Evolutionary conservation across 1,140 invertebrate genomes (phyloP).

Genomic region (Globodera ellingtonae): DNA sequence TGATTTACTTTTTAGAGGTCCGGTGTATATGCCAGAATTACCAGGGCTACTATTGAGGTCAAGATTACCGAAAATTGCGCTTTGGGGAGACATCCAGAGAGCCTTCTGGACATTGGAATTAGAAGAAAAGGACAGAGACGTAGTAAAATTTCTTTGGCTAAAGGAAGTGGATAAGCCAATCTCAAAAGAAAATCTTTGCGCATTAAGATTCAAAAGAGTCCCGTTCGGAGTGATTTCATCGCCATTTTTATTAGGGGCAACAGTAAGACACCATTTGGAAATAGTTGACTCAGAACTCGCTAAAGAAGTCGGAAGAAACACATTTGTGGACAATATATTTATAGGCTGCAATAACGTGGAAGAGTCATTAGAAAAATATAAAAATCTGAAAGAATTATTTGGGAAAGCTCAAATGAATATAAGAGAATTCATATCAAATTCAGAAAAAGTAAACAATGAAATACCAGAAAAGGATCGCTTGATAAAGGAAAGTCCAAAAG

Average conservation of each 20-base stretch:
- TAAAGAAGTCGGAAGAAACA: background rate
- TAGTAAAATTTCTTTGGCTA: too few relatives aligned
- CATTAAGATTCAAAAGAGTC: background rate
- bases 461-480: background rate
- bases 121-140: background rate
- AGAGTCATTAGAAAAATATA: background rate
- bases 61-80: background rate
- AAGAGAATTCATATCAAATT: conserved; percentile 4
- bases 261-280: background rate
- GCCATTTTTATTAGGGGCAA: background rate
- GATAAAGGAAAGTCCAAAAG: background rate
- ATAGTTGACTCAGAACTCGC: background rate
- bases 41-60: conserved; percentile 2
- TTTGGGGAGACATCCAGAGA: background rate
- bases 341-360: background rate
- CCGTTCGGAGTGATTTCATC: background rate
- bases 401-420: conserved; percentile 4
- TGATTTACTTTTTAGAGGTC: too few relatives aligned
- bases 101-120: background rate
- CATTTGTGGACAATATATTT: conserved; percentile 1
- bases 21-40: background rate
- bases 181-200: too few relatives aligned
- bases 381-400: conserved; percentile 8
- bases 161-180: background rate
- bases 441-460: background rate